Evolutionary conservation across 2,797 vertebrate species (phyloP).

Genomic region (Mycteria americana): DNA sequence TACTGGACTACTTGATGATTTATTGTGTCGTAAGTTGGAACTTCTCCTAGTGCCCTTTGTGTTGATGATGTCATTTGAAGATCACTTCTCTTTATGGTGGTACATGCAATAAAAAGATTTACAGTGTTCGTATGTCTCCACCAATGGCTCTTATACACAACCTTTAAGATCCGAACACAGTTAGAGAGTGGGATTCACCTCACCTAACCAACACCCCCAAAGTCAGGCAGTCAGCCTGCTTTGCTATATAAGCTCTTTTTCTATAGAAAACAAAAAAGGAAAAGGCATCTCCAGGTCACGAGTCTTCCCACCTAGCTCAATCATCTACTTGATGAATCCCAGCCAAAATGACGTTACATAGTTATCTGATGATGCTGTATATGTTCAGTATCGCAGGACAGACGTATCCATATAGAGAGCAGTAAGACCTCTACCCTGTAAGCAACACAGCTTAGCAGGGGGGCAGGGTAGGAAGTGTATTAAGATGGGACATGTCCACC

Average conservation of each 20-base stretch:
- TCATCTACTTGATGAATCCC: background rate
- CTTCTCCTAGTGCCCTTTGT: slow-evolving; percentile 56
- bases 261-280: background rate
- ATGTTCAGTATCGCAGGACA: background rate
- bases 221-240: background rate
- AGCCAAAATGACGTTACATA: background rate
- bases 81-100: slow-evolving; percentile 39
- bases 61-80: slow-evolving; percentile 63
- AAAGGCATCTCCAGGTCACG: background rate
- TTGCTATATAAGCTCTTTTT: background rate
- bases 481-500: background rate
- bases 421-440: background rate
- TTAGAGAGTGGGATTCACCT: background rate
- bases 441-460: background rate
- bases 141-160: background rate
- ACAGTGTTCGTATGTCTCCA: background rate
- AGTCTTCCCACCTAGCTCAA: background rate
- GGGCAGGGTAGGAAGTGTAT: rapidly evolving
- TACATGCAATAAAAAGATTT: slow-evolving; percentile 1
- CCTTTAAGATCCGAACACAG: background rate
- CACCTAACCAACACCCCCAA: background rate
- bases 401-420: background rate
- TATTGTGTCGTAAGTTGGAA: slow-evolving; percentile 47
- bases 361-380: background rate
- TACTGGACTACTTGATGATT: slow-evolving; percentile 38